These are phyloP conservation scores for Cosmorhoe ocellata DNA, from an alignment of 2,888 invertebrate species.

Conservation along the genomic window DNA sequence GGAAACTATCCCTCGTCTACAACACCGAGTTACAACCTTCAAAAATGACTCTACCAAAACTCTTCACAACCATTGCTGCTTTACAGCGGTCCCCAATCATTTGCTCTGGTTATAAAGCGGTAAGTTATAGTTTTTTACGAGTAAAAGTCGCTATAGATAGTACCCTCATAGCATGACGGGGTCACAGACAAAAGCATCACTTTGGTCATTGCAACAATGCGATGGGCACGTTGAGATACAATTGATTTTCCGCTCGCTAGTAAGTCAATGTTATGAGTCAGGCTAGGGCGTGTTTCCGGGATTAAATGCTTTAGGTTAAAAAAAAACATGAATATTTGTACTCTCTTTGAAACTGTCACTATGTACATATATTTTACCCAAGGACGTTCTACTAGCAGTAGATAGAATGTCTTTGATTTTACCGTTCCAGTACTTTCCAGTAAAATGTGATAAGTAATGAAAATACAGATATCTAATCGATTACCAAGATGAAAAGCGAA, in stretches of 20 bases:
- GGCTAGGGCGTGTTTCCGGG: conserved; percentile 40
- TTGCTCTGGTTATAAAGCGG: conserved; percentile 15
- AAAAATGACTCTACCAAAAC: conserved; percentile 6
- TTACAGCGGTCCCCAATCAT: background rate
- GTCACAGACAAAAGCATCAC: conserved; percentile 57
- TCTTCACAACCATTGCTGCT: conserved; percentile 32
- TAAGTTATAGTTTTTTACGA: conserved; percentile 36
- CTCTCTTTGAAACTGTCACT: too few relatives aligned
- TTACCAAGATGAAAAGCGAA: too few relatives aligned
- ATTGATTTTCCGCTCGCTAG: conserved; percentile 60
- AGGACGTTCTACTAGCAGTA: too few relatives aligned
- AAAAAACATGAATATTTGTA: background rate
- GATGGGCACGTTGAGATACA: conserved; percentile 59
- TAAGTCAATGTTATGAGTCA: conserved; percentile 48
- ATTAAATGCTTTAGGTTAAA: conserved; percentile 16
- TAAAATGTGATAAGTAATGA: too few relatives aligned
- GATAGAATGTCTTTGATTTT: too few relatives aligned
- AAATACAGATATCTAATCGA: too few relatives aligned
- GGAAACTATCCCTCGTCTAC: conserved; percentile 52
- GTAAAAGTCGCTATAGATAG: conserved; percentile 9
- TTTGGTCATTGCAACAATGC: conserved; percentile 58
- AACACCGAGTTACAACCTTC: conserved; percentile 6
- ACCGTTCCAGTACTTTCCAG: too few relatives aligned
- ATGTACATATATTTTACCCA: too few relatives aligned
- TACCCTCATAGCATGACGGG: conserved; percentile 49